Evolutionary conservation across 2,888 invertebrate species (phyloP).

Genomic region (Himalopsyche anomala): DNA sequence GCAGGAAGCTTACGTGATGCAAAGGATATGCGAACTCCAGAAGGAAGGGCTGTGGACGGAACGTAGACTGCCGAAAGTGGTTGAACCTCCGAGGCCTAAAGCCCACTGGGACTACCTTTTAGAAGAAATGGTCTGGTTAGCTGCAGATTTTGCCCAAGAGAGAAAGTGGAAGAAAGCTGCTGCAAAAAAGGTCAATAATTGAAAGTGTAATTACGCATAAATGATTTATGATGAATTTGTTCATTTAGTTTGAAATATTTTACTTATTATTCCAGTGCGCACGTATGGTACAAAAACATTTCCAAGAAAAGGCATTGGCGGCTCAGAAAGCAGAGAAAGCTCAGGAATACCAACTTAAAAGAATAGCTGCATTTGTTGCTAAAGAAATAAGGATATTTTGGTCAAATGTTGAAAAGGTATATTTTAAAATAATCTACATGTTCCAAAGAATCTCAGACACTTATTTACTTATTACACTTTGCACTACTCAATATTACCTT

Average conservation of each 20-base stretch:
- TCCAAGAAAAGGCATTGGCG: constrained; percentile 92
- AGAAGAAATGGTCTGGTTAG: constrained; percentile 99
- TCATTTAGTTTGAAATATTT: constrained; percentile 39
- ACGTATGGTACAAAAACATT: constrained; percentile 92
- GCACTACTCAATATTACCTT: no score
- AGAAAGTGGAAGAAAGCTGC: constrained; percentile 98
- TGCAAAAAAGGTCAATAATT: constrained; percentile 84
- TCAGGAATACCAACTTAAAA: constrained; percentile 89
- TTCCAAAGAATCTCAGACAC: background rate
- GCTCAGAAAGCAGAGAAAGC: constrained; percentile 95
- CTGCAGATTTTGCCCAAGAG: constrained; percentile 98
- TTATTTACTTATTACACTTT: background rate
- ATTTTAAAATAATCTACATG: background rate
- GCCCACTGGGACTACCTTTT: constrained; percentile 99
- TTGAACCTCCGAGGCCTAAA: constrained; percentile 92
- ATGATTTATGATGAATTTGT: constrained; percentile 37
- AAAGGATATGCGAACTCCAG: constrained; percentile 92
- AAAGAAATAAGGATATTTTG: constrained; percentile 97
- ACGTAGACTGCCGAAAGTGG: constrained; percentile 92
- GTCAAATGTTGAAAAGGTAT: constrained; percentile 95
- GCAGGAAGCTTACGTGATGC: constrained; percentile 95
- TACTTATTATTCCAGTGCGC: constrained; percentile 80
- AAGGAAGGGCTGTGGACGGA: constrained; percentile 97
- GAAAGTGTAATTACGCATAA: no score
- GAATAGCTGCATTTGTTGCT: constrained; percentile 93